Conservation (phyloP, 2,888 invertebrate species). For the Volucella zonaria region DNA sequence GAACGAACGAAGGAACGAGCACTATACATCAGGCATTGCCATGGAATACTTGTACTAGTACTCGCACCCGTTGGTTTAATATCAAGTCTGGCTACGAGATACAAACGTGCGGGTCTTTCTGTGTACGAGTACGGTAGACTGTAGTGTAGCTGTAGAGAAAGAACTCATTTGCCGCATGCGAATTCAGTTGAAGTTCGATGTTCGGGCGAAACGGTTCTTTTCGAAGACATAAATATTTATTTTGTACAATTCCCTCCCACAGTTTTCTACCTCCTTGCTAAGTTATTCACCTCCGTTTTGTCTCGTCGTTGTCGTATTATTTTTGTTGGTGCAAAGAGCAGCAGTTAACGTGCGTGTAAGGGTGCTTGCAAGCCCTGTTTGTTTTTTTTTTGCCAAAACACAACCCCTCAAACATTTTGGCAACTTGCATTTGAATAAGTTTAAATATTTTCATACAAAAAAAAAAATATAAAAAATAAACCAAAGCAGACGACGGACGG, state of each 20-base stretch:
- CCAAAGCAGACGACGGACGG: constrained; percentile 20
- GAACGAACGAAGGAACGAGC: not conserved
- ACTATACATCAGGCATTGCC: constrained; percentile 15
- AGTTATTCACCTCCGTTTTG: constrained; percentile 38
- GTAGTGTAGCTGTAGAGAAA: constrained; percentile 27
- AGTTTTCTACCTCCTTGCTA: constrained; percentile 27
- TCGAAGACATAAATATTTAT: constrained; percentile 67
- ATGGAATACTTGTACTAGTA: constrained; percentile 6
- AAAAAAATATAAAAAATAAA: constrained; percentile 39
- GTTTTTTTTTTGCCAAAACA: constrained; percentile 3
- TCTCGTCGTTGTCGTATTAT: not conserved
- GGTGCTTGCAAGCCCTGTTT: constrained; percentile 36
- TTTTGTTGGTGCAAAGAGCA: not conserved
- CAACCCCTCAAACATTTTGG: constrained; percentile 36
- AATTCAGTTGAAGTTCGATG: constrained; percentile 74
- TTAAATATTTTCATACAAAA: constrained; percentile 20
- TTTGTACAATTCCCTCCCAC: constrained; percentile 55
- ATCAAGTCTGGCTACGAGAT: constrained; percentile 49
- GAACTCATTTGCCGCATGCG: constrained; percentile 69
- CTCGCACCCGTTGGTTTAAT: constrained; percentile 19
- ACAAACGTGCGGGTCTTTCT: constrained; percentile 41
- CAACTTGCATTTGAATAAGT: constrained; percentile 36
- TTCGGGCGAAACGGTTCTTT: constrained; percentile 74
- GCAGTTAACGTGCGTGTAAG: constrained; percentile 37
- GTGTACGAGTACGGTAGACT: not conserved